phyloP scores from a whole-genome alignment of 92 coral and sea anemone genomes.

The Phymanthus crucifer region DNA sequence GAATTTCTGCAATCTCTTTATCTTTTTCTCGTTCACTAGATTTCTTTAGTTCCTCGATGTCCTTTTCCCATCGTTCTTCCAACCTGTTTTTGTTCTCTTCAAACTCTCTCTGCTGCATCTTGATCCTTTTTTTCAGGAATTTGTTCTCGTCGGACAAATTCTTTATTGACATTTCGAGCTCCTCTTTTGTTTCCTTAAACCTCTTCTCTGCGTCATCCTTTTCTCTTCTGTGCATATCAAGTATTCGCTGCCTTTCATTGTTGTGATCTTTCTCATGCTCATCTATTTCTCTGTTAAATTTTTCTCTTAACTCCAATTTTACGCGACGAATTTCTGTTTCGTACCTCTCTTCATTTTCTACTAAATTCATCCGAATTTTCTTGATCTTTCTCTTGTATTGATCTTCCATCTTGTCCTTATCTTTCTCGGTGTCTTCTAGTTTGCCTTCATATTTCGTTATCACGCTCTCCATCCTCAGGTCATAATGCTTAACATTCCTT shows the following conservation, averaged over 20 bases:
- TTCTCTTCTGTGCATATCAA: slow-evolving; percentile 28
- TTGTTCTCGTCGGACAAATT: slow-evolving; percentile 22
- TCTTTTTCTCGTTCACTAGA: slow-evolving; percentile 37
- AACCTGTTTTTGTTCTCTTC: background rate
- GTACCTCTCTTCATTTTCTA: slow-evolving; percentile 40
- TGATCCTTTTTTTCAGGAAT: slow-evolving; percentile 9
- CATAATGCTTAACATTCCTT: slow-evolving; percentile 36
- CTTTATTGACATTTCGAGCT: slow-evolving; percentile 15
- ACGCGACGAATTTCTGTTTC: slow-evolving; percentile 48
- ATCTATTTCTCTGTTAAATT: slow-evolving; percentile 44
- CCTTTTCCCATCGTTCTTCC: slow-evolving; percentile 38
- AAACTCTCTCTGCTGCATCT: slow-evolving; percentile 19
- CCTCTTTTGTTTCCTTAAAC: slow-evolving; percentile 38
- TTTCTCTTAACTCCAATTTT: slow-evolving; percentile 52
- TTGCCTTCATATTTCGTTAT: slow-evolving; percentile 51
- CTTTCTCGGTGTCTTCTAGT: slow-evolving; percentile 53
- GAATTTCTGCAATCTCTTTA: slow-evolving; percentile 26
- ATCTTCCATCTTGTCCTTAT: slow-evolving; percentile 52
- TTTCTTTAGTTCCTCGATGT: slow-evolving; percentile 41
- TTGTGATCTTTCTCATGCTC: slow-evolving; percentile 49
- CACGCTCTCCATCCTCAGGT: slow-evolving; percentile 42
- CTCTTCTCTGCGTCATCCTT: slow-evolving; percentile 56
- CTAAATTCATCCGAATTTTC: slow-evolving; percentile 47
- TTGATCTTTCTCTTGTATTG: slow-evolving; percentile 38
- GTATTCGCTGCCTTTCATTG: slow-evolving; percentile 40